These are phyloP conservation scores for Sphyrna mokarran DNA, from an alignment of 2,113 vertebrate species.

Conservation along the genomic window DNA sequence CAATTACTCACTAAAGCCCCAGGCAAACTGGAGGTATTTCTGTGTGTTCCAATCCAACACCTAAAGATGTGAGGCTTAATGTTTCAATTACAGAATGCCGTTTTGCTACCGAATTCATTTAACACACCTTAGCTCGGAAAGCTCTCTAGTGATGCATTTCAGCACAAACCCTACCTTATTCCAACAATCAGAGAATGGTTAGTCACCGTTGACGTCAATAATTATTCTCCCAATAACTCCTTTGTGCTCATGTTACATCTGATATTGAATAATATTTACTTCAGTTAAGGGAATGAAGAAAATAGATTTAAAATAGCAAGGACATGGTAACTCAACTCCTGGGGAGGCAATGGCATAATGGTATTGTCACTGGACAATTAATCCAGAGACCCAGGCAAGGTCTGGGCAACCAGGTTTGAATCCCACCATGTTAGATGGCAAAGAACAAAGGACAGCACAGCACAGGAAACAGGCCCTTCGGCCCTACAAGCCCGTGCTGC, in stretches of 20 bases:
- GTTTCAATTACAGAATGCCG: neutral
- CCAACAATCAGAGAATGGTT: neutral
- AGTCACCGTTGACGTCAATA: neutral
- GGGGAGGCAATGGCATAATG: too few relatives aligned
- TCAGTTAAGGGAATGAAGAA: neutral
- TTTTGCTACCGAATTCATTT: neutral
- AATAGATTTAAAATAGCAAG: neutral
- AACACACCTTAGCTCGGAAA: neutral
- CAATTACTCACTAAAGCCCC: neutral
- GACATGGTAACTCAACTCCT: neutral
- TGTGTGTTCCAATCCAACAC: neutral
- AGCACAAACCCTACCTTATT: neutral
- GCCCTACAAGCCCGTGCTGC: too few relatives aligned
- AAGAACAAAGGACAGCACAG: too few relatives aligned
- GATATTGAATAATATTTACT: neutral
- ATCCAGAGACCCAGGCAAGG: too few relatives aligned
- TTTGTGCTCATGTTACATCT: neutral
- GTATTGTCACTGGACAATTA: too few relatives aligned
- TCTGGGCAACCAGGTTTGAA: too few relatives aligned
- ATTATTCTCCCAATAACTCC: neutral
- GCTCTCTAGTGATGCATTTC: neutral
- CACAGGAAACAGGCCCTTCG: too few relatives aligned
- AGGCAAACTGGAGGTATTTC: neutral
- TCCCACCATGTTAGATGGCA: too few relatives aligned
- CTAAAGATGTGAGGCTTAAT: neutral